Evolutionary conservation across 2,113 vertebrate genomes (phyloP).

Genomic region (Protobothrops flavoviridis): DNA sequence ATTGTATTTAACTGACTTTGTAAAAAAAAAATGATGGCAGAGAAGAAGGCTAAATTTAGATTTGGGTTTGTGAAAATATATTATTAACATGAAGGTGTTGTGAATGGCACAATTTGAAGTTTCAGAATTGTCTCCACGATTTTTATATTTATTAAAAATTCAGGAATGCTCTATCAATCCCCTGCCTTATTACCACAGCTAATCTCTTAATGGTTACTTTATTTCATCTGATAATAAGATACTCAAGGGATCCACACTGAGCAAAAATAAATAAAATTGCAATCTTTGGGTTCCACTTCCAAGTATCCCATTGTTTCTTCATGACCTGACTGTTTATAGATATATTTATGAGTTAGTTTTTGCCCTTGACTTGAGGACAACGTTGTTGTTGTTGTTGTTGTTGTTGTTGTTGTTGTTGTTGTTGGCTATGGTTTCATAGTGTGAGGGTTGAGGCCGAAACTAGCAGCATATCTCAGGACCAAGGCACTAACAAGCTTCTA

Average conservation of each 20-base stretch:
- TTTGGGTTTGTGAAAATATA: not conserved
- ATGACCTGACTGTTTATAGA: not conserved
- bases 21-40: not conserved
- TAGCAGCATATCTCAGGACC: not conserved
- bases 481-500: not conserved
- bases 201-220: not conserved
- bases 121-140: not conserved
- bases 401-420: not conserved
- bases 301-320: not conserved
- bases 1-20: conserved; percentile 4
- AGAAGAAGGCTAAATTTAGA: not conserved
- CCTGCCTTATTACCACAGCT: not conserved
- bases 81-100: not conserved
- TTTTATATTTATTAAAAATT: not conserved
- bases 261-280: not conserved
- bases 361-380: not conserved
- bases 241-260: not conserved
- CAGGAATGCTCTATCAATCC: not conserved
- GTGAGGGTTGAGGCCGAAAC: not conserved
- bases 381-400: too few species aligned
- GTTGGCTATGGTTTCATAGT: not conserved
- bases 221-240: not conserved
- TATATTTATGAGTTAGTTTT: not conserved
- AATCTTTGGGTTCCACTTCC: not conserved
- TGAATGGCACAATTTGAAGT: not conserved